A percentile compares a stretch with the other conserved stretches of the same genome.
Evolutionary conservation across 2,888 invertebrate species (phyloP).

Genomic region (Deroplatys truncata): DNA sequence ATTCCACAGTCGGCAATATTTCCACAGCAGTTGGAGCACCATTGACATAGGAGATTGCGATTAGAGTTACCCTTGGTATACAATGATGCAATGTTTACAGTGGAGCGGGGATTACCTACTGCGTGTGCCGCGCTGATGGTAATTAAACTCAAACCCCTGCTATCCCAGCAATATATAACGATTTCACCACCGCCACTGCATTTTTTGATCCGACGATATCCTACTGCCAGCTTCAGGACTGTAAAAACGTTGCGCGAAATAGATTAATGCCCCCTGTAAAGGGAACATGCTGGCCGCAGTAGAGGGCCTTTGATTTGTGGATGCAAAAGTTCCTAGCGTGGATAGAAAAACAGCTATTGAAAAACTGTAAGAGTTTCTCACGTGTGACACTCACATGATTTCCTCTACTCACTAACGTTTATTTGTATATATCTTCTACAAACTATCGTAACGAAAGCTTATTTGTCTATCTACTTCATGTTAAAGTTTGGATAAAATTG

Average conservation of each 20-base stretch:
- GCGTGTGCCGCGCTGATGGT: not conserved
- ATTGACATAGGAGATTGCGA: not conserved
- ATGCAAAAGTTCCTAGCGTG: not conserved
- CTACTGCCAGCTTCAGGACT: not conserved
- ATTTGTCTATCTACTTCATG: no score
- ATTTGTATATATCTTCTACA: no score
- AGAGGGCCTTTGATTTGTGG: not conserved
- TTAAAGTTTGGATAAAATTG: no score
- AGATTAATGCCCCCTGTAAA: not conserved
- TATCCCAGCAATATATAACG: not conserved
- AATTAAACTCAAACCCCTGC: not conserved
- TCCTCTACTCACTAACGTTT: no score
- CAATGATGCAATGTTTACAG: not conserved
- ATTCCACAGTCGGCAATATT: not conserved
- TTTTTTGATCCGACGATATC: not conserved
- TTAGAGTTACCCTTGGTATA: not conserved
- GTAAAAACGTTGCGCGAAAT: not conserved
- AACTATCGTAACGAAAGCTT: no score
- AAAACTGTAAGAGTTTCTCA: no score
- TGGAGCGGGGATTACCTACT: not conserved
- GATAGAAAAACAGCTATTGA: not conserved
- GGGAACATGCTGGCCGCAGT: not conserved
- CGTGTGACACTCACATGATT: no score
- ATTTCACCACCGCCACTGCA: not conserved
- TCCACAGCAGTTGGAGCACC: not conserved